Conservation (phyloP, 2,113 vertebrate species). For the Eurystomus gularis region DNA sequence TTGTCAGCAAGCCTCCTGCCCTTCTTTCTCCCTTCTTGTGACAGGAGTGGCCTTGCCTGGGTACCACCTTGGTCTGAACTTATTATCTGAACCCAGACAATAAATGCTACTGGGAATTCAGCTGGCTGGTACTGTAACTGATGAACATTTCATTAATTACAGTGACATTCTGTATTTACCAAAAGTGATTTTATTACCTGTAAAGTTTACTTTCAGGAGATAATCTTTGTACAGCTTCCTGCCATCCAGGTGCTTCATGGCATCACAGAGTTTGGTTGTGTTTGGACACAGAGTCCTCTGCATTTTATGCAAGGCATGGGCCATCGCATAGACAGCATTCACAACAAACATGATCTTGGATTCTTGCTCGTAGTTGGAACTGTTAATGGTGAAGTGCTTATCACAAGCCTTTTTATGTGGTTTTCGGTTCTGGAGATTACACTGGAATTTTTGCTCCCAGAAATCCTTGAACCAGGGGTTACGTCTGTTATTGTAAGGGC, state of each 20-base stretch:
- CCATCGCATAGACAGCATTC: conserved; percentile 96
- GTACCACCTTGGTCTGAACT: background rate
- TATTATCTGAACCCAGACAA: background rate
- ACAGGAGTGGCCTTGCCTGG: background rate
- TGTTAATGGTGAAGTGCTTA: conserved; percentile 84
- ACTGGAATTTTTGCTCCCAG: conserved; percentile 98
- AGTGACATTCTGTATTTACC: background rate
- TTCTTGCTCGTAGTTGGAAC: conserved; percentile 92
- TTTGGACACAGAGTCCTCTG: conserved; percentile 91
- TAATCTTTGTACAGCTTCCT: conserved; percentile 93
- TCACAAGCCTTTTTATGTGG: conserved; percentile 79
- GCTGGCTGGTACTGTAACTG: background rate
- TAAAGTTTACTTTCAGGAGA: conserved; percentile 94
- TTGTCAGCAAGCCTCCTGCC: background rate
- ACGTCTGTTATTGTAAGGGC: conserved; percentile 86
- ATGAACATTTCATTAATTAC: background rate
- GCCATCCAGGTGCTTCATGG: conserved; percentile 92
- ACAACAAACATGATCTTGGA: conserved; percentile 99
- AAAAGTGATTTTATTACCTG: conserved; percentile 79
- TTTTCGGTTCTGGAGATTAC: conserved; percentile 78
- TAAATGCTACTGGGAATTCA: background rate
- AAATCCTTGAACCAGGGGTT: conserved; percentile 98
- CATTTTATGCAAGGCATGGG: conserved; percentile 92
- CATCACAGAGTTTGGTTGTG: conserved; percentile 91
- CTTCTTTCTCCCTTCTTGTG: background rate